phyloP scores from a whole-genome alignment of 2,113 vertebrate genomes.

The Proterorhinus semilunaris region DNA sequence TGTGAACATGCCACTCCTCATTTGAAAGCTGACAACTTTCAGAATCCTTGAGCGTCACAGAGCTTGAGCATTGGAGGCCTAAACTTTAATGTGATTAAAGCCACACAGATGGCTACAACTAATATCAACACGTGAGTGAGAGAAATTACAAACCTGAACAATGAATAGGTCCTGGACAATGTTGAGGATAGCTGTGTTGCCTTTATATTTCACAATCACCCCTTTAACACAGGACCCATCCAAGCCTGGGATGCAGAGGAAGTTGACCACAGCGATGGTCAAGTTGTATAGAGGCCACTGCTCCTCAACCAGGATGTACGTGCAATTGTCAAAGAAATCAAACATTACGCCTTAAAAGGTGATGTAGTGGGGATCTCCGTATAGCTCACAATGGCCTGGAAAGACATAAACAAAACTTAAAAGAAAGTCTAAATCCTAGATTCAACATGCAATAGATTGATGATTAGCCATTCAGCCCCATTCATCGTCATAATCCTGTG shows the following conservation, averaged over 20 bases:
- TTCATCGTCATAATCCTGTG: too few relatives aligned
- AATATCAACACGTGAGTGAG: too few relatives aligned
- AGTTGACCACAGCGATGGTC: constrained; percentile 73
- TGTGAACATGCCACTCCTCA: too few relatives aligned
- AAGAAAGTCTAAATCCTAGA: neutral
- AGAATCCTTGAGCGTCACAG: too few relatives aligned
- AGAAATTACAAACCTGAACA: constrained; percentile 49
- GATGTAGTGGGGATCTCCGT: constrained; percentile 77
- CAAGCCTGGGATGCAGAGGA: constrained; percentile 13
- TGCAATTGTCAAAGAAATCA: constrained; percentile 67
- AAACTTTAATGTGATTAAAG: neutral
- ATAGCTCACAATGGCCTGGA: constrained; percentile 72
- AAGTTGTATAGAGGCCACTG: constrained; percentile 47
- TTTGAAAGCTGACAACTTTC: too few relatives aligned
- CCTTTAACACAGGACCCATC: constrained; percentile 62
- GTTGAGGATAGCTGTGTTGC: constrained; percentile 52
- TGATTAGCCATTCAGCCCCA: too few relatives aligned
- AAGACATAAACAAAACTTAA: neutral
- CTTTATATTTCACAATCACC: constrained; percentile 63
- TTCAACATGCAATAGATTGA: too few relatives aligned
- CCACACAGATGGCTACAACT: neutral
- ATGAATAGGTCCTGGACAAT: neutral
- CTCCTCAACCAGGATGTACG: constrained; percentile 74
- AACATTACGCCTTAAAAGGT: constrained; percentile 65
- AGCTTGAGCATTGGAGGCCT: too few relatives aligned